Conservation (phyloP, 2,888 invertebrate genomes). For the Ischnura elegans region DNA sequence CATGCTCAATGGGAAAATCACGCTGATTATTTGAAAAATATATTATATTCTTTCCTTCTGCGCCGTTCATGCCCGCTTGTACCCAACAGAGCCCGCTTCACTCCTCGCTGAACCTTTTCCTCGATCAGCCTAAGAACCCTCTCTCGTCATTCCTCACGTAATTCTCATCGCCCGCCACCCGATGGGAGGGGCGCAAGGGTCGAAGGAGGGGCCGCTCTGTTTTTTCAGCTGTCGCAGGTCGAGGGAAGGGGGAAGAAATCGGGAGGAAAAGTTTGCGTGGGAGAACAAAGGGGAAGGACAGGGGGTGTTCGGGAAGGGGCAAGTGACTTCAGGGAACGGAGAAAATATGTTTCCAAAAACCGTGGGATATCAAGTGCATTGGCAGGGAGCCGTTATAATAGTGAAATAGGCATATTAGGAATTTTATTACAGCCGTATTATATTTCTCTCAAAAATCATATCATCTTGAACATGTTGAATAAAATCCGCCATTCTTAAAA, state of each 20-base stretch:
- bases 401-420: too few species aligned
- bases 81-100: too few species aligned
- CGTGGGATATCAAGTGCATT: too few species aligned
- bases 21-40: too few species aligned
- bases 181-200: background rate
- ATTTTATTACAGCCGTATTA: too few species aligned
- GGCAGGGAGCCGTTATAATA: too few species aligned
- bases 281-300: background rate
- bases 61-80: too few species aligned
- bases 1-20: too few species aligned
- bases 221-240: constrained; percentile 13
- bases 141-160: background rate
- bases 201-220: background rate
- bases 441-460: too few species aligned
- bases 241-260: background rate
- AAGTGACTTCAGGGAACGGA: background rate
- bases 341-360: background rate
- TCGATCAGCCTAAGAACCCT: background rate
- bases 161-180: background rate
- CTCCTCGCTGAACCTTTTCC: background rate
- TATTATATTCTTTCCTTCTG: too few species aligned
- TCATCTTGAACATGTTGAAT: too few species aligned
- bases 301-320: background rate
- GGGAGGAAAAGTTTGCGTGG: background rate
- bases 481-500: too few species aligned